Conservation (phyloP, 1,140 invertebrate genomes). For the Drosophila kanapiae region DNA sequence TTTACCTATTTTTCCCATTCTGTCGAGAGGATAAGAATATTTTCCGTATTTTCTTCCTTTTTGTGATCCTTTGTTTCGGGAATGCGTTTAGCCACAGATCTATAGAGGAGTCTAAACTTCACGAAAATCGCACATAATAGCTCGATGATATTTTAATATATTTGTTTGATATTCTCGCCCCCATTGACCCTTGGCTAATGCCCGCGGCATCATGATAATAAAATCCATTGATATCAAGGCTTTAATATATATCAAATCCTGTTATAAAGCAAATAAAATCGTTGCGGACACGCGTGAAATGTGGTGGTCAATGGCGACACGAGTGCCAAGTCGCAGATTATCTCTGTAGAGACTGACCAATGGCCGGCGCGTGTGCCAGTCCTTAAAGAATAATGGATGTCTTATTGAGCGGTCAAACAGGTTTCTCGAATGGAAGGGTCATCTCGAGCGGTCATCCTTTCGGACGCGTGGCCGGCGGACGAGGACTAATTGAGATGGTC, state of each 20-base stretch:
- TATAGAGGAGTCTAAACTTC: not conserved
- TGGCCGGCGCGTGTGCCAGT: slow-evolving; percentile 56
- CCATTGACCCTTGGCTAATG: slow-evolving; percentile 40
- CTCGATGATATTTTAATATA: slow-evolving; percentile 63
- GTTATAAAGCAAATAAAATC: not conserved
- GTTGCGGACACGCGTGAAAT: slow-evolving; percentile 34
- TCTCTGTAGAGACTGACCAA: slow-evolving; percentile 63
- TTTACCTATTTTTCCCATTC: slow-evolving; percentile 9
- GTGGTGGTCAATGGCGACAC: slow-evolving; percentile 24
- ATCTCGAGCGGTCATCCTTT: slow-evolving; percentile 40
- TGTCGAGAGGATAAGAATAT: slow-evolving; percentile 4
- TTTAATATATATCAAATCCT: slow-evolving; percentile 24
- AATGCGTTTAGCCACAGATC: slow-evolving; percentile 51
- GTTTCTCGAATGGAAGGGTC: slow-evolving; percentile 50
- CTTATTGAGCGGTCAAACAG: slow-evolving; percentile 65
- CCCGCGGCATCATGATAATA: slow-evolving; percentile 3
- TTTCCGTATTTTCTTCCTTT: slow-evolving; percentile 46
- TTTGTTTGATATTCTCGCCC: slow-evolving; percentile 19
- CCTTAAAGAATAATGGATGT: slow-evolving; percentile 32
- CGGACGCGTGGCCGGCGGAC: slow-evolving; percentile 54
- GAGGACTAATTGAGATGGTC: slow-evolving; percentile 54
- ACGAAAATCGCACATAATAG: not conserved
- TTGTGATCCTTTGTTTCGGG: slow-evolving; percentile 63
- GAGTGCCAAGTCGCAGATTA: slow-evolving; percentile 50
- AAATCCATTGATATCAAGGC: not conserved